These are phyloP conservation scores for Andrena trimmerana DNA, from an alignment of 2,888 invertebrate genomes.

Conservation along the genomic window DNA sequence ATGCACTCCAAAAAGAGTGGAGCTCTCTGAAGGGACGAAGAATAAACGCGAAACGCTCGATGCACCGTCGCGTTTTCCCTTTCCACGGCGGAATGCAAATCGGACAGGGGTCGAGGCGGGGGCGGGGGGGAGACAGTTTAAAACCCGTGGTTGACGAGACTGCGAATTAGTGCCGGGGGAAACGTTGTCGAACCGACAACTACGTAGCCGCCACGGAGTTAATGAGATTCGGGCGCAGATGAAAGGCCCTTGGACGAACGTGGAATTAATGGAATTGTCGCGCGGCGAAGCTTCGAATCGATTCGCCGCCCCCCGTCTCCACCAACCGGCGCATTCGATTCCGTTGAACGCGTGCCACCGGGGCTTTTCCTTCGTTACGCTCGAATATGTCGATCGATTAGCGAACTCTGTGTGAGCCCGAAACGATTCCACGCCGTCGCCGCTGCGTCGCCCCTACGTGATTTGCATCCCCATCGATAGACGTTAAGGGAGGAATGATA, in stretches of 20 bases:
- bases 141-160: slow-evolving; percentile 31
- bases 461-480: slow-evolving; percentile 68
- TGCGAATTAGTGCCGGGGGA: slow-evolving; percentile 35
- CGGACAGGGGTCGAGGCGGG: neutral
- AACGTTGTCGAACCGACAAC: slow-evolving; percentile 26
- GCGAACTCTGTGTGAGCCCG: slow-evolving; percentile 35
- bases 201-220: slow-evolving; percentile 46
- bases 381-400: slow-evolving; percentile 48
- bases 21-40: neutral
- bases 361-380: slow-evolving; percentile 61
- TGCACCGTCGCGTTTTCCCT: slow-evolving; percentile 5
- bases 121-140: neutral
- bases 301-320: slow-evolving; percentile 18
- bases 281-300: slow-evolving; percentile 35
- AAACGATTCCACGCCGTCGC: slow-evolving; percentile 19
- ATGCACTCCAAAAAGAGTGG: neutral
- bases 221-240: slow-evolving; percentile 70
- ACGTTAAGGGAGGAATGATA: slow-evolving; percentile 58
- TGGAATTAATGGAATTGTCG: slow-evolving; percentile 72
- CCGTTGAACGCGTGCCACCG: slow-evolving; percentile 17
- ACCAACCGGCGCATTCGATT: slow-evolving; percentile 42
- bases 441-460: slow-evolving; percentile 39
- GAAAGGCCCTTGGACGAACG: slow-evolving; percentile 68
- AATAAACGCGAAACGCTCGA: neutral
- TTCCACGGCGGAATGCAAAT: slow-evolving; percentile 6